phyloP scores from a whole-genome alignment of 2,797 vertebrate species.

The Avahi laniger region DNA sequence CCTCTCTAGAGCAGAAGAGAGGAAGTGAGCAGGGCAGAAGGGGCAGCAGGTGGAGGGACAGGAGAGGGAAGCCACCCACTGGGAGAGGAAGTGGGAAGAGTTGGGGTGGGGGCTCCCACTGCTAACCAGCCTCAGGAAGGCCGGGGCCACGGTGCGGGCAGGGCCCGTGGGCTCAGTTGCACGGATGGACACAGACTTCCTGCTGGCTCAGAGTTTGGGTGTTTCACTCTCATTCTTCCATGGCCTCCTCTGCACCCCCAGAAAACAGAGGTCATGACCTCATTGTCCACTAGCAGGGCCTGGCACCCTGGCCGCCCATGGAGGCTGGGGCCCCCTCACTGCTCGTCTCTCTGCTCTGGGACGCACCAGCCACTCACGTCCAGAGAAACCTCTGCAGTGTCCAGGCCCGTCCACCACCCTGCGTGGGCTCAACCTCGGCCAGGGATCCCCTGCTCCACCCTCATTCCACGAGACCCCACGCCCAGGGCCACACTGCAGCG shows the following conservation, averaged over 20 bases:
- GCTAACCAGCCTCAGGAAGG: accelerated
- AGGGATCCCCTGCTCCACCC: accelerated
- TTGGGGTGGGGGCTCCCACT: accelerated
- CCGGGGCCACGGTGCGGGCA: accelerated
- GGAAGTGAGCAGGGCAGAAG: neutral
- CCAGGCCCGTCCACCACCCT: accelerated
- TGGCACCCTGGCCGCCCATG: accelerated
- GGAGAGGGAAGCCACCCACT: accelerated
- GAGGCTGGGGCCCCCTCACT: accelerated
- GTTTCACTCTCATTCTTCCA: neutral
- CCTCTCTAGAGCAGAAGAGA: neutral
- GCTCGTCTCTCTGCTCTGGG: neutral
- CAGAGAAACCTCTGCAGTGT: neutral
- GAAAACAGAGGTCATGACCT: accelerated
- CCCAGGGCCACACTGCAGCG: accelerated
- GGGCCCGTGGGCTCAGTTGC: accelerated
- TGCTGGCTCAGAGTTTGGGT: accelerated
- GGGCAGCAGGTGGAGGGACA: accelerated
- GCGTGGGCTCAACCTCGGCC: neutral
- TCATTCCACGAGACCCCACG: accelerated
- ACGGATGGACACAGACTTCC: accelerated
- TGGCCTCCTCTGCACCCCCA: accelerated
- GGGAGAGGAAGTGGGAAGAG: accelerated
- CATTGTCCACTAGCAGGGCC: accelerated
- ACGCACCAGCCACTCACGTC: accelerated